phyloP scores from a whole-genome alignment of 30 jellyfish, hydroid and myxozoan species.

The Rhopilema esculentum region DNA sequence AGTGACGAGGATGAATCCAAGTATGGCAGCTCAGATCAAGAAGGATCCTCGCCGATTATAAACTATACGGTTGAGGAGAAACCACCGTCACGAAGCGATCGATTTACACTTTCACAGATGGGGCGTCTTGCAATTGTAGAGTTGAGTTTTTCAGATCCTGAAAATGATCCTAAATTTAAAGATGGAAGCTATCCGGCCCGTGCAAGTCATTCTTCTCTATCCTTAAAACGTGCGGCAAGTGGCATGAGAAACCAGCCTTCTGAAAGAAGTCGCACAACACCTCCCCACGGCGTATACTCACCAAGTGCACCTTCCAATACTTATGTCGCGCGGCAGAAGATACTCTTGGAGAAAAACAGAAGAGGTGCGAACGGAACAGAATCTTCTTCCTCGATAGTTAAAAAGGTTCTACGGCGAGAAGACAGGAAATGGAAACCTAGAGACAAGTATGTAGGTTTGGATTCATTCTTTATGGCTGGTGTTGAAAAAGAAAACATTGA shows the following conservation, averaged over 20 bases:
- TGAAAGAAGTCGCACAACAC: neutral
- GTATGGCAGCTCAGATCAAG: constrained; percentile 51
- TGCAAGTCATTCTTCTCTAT: constrained; percentile 31
- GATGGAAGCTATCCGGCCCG: constrained; percentile 28
- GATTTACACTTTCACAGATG: constrained; percentile 77
- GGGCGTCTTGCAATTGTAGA: constrained; percentile 81
- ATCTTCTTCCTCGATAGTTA: neutral
- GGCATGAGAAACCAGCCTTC: constrained; percentile 15
- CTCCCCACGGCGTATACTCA: constrained; percentile 38
- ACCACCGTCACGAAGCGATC: constrained; percentile 33
- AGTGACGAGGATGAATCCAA: constrained; percentile 62
- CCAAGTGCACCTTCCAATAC: constrained; percentile 62
- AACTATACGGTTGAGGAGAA: constrained; percentile 43
- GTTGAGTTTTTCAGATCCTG: constrained; percentile 79
- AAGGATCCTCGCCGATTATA: constrained; percentile 61
- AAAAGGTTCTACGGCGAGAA: neutral
- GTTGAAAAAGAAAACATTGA: constrained; percentile 67
- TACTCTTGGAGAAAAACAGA: constrained; percentile 48
- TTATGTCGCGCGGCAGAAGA: constrained; percentile 76
- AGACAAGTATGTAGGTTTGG: constrained; percentile 55
- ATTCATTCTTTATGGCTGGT: constrained; percentile 78
- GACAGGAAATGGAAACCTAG: constrained; percentile 59
- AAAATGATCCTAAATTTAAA: constrained; percentile 44
- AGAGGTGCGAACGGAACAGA: constrained; percentile 27
- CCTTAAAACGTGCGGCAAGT: constrained; percentile 60